Evolutionary conservation across 1,140 invertebrate species (phyloP), one percentile per base, ranked within the genome.

Genomic region (Thaumatotibia leucotreta): DNA sequence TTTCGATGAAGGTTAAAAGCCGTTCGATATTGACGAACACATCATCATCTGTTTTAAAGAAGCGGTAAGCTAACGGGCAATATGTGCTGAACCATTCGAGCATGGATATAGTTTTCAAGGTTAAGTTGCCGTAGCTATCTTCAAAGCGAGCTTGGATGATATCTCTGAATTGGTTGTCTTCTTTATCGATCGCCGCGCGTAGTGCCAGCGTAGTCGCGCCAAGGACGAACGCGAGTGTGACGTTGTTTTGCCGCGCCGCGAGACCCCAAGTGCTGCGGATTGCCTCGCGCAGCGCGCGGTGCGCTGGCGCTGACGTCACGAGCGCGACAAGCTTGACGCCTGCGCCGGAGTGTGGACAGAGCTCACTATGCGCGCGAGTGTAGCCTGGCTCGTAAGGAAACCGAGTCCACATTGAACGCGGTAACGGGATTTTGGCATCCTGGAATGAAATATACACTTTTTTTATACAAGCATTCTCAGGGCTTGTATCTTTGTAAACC

Each of bases 21-120:
- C 94, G 93, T 45, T 94, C 94, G 67, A 97, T 93, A 88, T 97
- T 97, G 45, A 98, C 96, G 79, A 97, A 97, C 96, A 97, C 97
- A 84, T 97, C 97, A 83, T 98, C 97, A 79, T 98, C 97, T 0
- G 96, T 97, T 91, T 98, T 97, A 24, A 98, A 91, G 58, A 97
- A 85, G 75, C 94, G 97, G 67, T 92, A 93, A 27, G 94, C 95
- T 63, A 93, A 92, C 10, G 94, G 93, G 83, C 97, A 98, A 77
- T 96, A 95, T 58, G 92, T 94, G 76, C 95, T 94, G 0, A 95
- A 93, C 97, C 96, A 97, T 82, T 97, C 96, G 50, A 97, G 85
- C 79, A 95, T 95, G 6, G 96, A 96, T 24, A 97, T 93, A 2
- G 96, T 97, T 91, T 97, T 97, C 1, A 97, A 88, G 1, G 97